Evolutionary conservation across 2,888 invertebrate genomes (phyloP).

Genomic region (Nomada fucata): DNA sequence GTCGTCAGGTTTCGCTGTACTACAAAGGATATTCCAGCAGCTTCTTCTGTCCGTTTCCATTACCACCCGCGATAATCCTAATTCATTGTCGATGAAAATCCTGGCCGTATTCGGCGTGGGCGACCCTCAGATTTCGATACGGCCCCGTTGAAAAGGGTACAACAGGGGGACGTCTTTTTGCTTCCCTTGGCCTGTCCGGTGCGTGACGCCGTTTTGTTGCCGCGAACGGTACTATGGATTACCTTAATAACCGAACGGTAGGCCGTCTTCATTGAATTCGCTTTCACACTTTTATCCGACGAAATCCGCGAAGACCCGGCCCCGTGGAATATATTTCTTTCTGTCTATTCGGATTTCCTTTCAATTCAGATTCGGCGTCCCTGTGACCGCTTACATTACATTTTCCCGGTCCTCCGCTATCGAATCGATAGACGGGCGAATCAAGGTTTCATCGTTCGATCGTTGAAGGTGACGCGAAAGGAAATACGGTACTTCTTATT

Average conservation of each 20-base stretch:
- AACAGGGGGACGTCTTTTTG: constrained; percentile 16
- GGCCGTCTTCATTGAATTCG: constrained; percentile 74
- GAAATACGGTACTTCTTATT: not conserved
- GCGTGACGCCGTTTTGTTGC: constrained; percentile 64
- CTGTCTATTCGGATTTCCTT: constrained; percentile 42
- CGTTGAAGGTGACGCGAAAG: not conserved
- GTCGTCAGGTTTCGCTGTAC: constrained; percentile 29
- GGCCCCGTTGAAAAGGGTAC: not conserved
- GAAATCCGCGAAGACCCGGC: constrained; percentile 57
- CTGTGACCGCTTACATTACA: constrained; percentile 35
- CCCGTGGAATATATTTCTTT: constrained; percentile 66
- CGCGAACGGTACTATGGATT: constrained; percentile 60
- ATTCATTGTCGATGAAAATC: constrained; percentile 58
- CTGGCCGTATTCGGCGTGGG: constrained; percentile 18
- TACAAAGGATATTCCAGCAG: constrained; percentile 20
- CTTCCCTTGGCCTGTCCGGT: constrained; percentile 52
- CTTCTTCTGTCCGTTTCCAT: constrained; percentile 47
- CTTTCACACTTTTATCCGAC: constrained; percentile 70
- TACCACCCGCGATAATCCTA: constrained; percentile 50
- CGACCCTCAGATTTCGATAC: not conserved
- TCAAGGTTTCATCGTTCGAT: not conserved
- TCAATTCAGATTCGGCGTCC: constrained; percentile 37
- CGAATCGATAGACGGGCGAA: constrained; percentile 17
- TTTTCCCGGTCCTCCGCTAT: not conserved
- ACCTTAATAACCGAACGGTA: constrained; percentile 67